Conservation (phyloP, 2,888 invertebrate species). For the Nymphalis urticae region DNA sequence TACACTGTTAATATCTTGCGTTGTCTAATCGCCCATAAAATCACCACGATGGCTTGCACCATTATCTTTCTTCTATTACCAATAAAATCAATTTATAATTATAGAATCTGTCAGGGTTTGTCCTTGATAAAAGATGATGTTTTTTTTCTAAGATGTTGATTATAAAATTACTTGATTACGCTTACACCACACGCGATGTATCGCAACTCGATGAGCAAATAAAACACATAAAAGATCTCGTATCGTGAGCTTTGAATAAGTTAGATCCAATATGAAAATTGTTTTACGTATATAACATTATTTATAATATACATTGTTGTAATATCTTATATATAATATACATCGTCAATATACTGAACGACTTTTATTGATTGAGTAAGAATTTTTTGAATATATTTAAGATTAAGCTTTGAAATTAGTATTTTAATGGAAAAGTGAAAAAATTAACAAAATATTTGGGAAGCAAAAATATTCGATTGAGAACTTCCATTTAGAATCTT, state of each 20-base stretch:
- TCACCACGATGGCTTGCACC: no score
- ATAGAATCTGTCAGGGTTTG: no score
- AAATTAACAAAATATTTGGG: no score
- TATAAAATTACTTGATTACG: slow-evolving; percentile 28
- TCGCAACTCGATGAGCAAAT: slow-evolving; percentile 77
- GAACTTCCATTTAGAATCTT: no score
- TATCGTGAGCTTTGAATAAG: slow-evolving; percentile 71
- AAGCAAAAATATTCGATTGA: no score
- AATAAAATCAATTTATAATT: no score
- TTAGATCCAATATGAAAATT: slow-evolving; percentile 73
- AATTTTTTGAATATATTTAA: neutral
- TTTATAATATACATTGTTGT: neutral
- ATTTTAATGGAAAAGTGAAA: no score
- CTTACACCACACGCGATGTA: slow-evolving; percentile 53
- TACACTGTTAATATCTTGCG: no score
- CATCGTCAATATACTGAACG: neutral
- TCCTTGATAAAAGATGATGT: no score
- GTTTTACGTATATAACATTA: slow-evolving; percentile 45
- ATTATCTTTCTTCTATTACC: no score
- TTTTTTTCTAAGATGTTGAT: neutral
- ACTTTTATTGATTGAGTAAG: neutral
- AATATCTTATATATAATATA: neutral
- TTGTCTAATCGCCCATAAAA: no score
- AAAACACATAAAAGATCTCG: slow-evolving; percentile 69
- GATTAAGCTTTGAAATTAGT: no score